Conservation (phyloP, 2,888 invertebrate species). For the Colostygia pectinataria region DNA sequence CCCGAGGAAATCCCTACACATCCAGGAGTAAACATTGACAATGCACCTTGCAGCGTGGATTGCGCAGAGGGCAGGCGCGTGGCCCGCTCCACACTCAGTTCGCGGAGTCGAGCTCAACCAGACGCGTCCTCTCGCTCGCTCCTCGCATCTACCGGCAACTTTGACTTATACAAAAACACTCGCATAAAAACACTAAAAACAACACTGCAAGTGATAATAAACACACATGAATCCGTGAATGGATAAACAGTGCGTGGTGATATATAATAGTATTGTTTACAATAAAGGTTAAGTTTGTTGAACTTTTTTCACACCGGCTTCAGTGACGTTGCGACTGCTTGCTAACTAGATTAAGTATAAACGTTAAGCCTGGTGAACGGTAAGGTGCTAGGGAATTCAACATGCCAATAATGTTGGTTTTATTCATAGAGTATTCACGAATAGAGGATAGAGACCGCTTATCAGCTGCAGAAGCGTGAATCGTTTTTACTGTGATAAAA, state of each 20-base stretch:
- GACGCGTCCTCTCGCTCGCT: conserved; percentile 53
- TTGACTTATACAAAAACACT: conserved; percentile 32
- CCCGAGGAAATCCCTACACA: conserved; percentile 25
- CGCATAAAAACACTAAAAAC: conserved; percentile 37
- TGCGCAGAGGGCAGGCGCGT: conserved; percentile 71
- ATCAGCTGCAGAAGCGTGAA: conserved; percentile 48
- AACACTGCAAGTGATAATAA: conserved; percentile 7
- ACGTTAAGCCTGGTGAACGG: conserved; percentile 64
- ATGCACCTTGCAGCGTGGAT: conserved; percentile 51
- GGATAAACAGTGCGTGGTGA: conserved; percentile 30
- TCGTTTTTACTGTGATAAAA: conserved; percentile 20
- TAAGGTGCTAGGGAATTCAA: conserved; percentile 42
- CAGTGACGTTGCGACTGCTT: conserved; percentile 62
- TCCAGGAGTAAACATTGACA: conserved; percentile 33
- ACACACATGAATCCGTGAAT: conserved; percentile 12
- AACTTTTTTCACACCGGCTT: conserved; percentile 74
- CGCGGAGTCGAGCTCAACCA: conserved; percentile 63
- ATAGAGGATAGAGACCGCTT: conserved; percentile 44
- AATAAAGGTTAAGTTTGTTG: conserved; percentile 71
- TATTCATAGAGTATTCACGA: conserved; percentile 59
- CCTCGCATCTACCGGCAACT: conserved; percentile 29
- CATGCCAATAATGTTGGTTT: conserved; percentile 43
- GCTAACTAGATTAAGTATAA: conserved; percentile 76
- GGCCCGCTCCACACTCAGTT: conserved; percentile 29
- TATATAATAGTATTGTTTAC: conserved; percentile 41